Evolutionary conservation across 2,113 vertebrate species (phyloP).

Genomic region (Pterocles burchelli): DNA sequence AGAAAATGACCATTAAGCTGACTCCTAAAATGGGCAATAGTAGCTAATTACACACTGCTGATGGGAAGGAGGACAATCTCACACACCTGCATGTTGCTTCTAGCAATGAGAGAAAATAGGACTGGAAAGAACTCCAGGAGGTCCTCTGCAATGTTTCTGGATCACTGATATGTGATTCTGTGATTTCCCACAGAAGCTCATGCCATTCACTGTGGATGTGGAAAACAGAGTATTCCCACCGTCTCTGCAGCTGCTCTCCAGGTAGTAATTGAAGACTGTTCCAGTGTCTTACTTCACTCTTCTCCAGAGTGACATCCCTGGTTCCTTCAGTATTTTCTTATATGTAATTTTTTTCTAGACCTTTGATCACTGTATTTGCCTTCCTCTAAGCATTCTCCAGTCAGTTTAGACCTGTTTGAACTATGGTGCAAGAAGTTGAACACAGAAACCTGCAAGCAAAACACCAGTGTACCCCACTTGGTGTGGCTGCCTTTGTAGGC

Average conservation of each 20-base stretch:
- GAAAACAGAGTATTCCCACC: background rate
- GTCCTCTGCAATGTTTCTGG: background rate
- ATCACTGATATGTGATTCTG: background rate
- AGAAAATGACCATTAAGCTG: background rate
- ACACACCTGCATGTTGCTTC: background rate
- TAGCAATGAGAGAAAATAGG: background rate
- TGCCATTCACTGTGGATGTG: background rate
- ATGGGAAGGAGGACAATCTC: background rate
- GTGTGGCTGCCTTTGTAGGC: background rate
- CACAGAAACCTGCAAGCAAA: background rate
- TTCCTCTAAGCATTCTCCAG: background rate
- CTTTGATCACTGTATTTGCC: background rate
- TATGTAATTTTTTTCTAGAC: background rate
- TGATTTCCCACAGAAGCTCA: background rate
- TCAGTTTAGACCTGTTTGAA: background rate
- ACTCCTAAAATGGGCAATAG: background rate
- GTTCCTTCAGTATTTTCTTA: background rate
- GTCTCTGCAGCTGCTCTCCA: background rate
- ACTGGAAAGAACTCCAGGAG: background rate
- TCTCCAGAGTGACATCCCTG: background rate
- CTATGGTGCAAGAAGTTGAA: background rate
- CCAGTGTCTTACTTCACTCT: background rate
- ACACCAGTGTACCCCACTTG: background rate
- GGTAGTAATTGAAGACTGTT: background rate
- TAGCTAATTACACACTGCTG: background rate